These are phyloP conservation scores for Caprella mutica DNA, from an alignment of 2,888 invertebrate species.

Conservation along the genomic window DNA sequence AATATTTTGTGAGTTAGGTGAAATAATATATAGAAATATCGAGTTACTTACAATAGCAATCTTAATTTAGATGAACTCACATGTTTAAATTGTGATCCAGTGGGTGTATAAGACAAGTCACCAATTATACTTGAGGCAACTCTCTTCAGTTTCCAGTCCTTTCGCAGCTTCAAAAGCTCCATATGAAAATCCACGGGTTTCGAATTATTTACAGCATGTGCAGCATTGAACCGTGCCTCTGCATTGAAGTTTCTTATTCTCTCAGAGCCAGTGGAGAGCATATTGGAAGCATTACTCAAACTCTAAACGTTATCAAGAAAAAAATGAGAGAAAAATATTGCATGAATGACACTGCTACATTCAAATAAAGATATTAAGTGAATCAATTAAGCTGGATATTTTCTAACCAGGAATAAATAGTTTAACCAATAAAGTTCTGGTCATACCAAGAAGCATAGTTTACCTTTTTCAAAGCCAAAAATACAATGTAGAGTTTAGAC, in stretches of 20 bases:
- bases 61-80: constrained; percentile 12
- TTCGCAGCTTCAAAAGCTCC: constrained; percentile 71
- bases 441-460: constrained; percentile 6
- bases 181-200: constrained; percentile 80
- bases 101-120: constrained; percentile 82
- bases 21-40: too few relatives aligned
- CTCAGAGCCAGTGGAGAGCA: constrained; percentile 74
- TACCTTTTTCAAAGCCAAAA: constrained; percentile 79
- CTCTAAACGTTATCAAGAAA: too few relatives aligned
- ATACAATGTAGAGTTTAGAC: constrained; percentile 72
- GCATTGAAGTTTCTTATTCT: constrained; percentile 72
- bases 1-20: too few relatives aligned
- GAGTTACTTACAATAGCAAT: not conserved
- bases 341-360: too few relatives aligned
- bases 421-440: not conserved
- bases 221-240: constrained; percentile 46
- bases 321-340: too few relatives aligned
- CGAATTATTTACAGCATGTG: constrained; percentile 56
- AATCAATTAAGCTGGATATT: not conserved
- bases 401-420: not conserved
- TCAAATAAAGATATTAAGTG: not conserved
- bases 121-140: constrained; percentile 90
- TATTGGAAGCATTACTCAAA: constrained; percentile 69
- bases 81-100: constrained; percentile 34
- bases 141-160: constrained; percentile 93